These are phyloP conservation scores for Agrotis segetum DNA, from an alignment of 2,888 invertebrate genomes.

Conservation along the genomic window DNA sequence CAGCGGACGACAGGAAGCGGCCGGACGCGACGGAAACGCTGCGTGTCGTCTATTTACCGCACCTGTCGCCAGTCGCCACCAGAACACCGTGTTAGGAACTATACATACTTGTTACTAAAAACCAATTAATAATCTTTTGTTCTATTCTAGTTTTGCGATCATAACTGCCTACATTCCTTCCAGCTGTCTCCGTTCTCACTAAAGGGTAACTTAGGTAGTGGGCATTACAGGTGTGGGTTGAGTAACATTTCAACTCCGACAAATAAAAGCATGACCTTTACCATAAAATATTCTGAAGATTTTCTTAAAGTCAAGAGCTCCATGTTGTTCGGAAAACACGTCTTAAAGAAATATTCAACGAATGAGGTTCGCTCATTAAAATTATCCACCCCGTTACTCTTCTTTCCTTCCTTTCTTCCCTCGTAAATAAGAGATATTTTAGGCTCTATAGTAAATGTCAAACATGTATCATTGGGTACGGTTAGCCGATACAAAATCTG, in stretches of 20 bases:
- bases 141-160: neutral
- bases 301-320: conserved; percentile 42
- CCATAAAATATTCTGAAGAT: conserved; percentile 37
- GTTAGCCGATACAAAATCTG: too few relatives aligned
- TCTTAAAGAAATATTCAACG: conserved; percentile 34
- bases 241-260: conserved; percentile 43
- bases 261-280: conserved; percentile 51
- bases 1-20: conserved; percentile 62
- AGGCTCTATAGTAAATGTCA: conserved; percentile 30
- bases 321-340: conserved; percentile 27
- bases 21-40: conserved; percentile 65
- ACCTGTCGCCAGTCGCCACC: conserved; percentile 51
- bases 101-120: conserved; percentile 12
- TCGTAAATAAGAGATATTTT: conserved; percentile 18
- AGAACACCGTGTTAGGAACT: conserved; percentile 30
- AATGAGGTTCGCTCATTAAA: conserved; percentile 35
- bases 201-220: conserved; percentile 30
- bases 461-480: conserved; percentile 25
- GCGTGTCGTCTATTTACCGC: conserved; percentile 59
- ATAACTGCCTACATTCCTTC: neutral
- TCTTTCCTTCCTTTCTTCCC: neutral
- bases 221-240: conserved; percentile 37
- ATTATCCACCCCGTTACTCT: conserved; percentile 20
- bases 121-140: conserved; percentile 22
- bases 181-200: conserved; percentile 30